Evolutionary conservation across 2,113 vertebrate species (phyloP), one percentile per base, ranked within the genome.

Genomic region (Rhinolophus sinicus): DNA sequence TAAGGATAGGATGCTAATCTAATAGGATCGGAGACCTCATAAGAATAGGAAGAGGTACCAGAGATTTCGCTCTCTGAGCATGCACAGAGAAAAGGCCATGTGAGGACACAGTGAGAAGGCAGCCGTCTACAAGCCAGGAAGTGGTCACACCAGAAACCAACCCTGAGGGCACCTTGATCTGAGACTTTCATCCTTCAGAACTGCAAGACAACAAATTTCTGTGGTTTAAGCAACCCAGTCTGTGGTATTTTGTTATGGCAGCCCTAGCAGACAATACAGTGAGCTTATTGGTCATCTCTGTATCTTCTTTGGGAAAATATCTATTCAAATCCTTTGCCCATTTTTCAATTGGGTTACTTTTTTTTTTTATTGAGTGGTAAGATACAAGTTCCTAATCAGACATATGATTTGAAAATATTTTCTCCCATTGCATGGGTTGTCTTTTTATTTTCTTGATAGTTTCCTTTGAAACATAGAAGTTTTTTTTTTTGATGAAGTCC

Each of bases 331-430:
- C 40, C n/a, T 75, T 67, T 73, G 50, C 30, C 22, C 30, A 90
- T 56, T 85, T 93, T 52, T 64, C 54, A 76, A 24, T 2, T 82
- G 26, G 21, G 2, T 56, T 89, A 76, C 12, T 24, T 76, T 85
- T 96, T 85, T 96, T 80, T 35, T 58, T 3, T 94, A n/a, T 12
- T 87, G 14, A 96, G 73, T 47, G 60, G 14, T 62, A 69, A 30
- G 28, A 40, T 28, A 30, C 16, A 83, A 69, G 12, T 60, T 69
- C 12, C 22, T 76, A 88, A 65, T 58, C 5, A 73, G 18, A 64
- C 30, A 60, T 86, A 75, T 18, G 18, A 87, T 70, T 52, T 81
- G 10, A 28, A 94, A 91, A 83, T 30, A 84, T 38, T 85, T 86
- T 47, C 64, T 69, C 67, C 58, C 30, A 86, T 33, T 50, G 33